Evolutionary conservation across 2,888 invertebrate species (phyloP), one percentile per base, ranked within the genome.

Genomic region (Eucriotettix oculatus): DNA sequence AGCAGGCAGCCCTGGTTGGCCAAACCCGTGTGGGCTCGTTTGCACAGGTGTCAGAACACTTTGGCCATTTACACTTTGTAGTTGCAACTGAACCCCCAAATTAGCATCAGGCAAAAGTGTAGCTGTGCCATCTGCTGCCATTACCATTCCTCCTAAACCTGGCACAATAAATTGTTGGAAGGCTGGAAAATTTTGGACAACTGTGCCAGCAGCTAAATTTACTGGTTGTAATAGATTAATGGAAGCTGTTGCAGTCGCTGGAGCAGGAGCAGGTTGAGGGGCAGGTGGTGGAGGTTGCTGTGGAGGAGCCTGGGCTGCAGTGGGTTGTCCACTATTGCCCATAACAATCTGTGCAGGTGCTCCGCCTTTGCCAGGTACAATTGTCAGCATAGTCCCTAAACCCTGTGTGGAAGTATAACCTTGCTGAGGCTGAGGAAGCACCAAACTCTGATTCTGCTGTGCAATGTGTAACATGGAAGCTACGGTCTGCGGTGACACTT

Each of bases 101-200:
- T 83, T 81, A 17, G 83, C 79, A 65, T 87, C 86, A 70, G 85
- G 86, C 52, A 83, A 68, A 55, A 90, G 77, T 0, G 89, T 86
- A 0, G 88, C 84, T 7, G 79, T 79, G 9, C 76, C 76, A 42
- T 85, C 86, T 0, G 88, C 84, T 11, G 87, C 84, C 86, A 90
- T 87, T 1, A 91, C 86, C 83, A 90, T 84, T 1, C 90, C 86
- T 14, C 87, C 82, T 2, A 87, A 74, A 65, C 90, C 88, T 42
- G 90, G 90, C 60, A 90, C 84, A 58, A 90, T 83, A 67, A 90
- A 85, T 69, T 90, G 90, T 70, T 90, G 90, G 66, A 87, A 86
- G 0, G 85, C 83, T 0, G 86, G 86, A 70, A 87, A 86, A 69
- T 87, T 87, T 57, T 85, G 84, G 65, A 87, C 83, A 65, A 87